Percentiles rank a stretch among this genome's conserved stretches.
These are phyloP conservation scores for Cosmia trapezina DNA, from an alignment of 2,888 invertebrate species.

Conservation along the genomic window DNA sequence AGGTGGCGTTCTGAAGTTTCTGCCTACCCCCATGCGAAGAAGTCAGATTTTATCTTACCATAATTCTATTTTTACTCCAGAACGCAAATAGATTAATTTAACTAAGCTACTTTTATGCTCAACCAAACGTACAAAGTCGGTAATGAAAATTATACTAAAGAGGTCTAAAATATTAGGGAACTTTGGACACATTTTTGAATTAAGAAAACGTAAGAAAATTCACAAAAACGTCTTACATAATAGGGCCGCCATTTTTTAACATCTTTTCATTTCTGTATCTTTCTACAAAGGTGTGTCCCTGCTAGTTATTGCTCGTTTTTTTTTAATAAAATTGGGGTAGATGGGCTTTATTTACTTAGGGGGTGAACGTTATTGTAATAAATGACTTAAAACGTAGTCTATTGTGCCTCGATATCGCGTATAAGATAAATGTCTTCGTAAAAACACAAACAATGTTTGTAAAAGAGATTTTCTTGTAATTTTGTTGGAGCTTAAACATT, in stretches of 20 bases:
- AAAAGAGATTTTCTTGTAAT: slow-evolving; percentile 56
- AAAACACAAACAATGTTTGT: slow-evolving; percentile 53
- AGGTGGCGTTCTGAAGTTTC: too few relatives aligned
- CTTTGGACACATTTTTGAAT: slow-evolving; percentile 62
- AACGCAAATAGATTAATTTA: slow-evolving; percentile 17
- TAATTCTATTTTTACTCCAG: slow-evolving; percentile 17
- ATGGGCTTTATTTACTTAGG: slow-evolving; percentile 52
- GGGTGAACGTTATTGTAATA: slow-evolving; percentile 61
- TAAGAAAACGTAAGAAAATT: slow-evolving; percentile 55
- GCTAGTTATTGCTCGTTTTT: slow-evolving; percentile 47
- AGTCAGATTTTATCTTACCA: too few relatives aligned
- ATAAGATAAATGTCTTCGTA: slow-evolving; percentile 61
- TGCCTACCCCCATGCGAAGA: too few relatives aligned
- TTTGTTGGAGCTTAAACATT: slow-evolving; percentile 54
- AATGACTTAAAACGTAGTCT: slow-evolving; percentile 60
- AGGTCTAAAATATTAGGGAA: slow-evolving; percentile 63
- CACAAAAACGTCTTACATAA: slow-evolving; percentile 43
- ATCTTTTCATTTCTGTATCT: slow-evolving; percentile 59
- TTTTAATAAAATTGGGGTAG: slow-evolving; percentile 49
- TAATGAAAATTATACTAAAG: slow-evolving; percentile 59
- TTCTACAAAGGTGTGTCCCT: slow-evolving; percentile 44
- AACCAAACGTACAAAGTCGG: slow-evolving; percentile 37
- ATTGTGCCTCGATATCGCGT: slow-evolving; percentile 56
- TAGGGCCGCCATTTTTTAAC: slow-evolving; percentile 41
- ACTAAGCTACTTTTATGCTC: slow-evolving; percentile 8